Base-by-base conservation (phyloP, 37 sponge, comb jelly and placozoan species). In the Chondrosia reniformis region DNA sequence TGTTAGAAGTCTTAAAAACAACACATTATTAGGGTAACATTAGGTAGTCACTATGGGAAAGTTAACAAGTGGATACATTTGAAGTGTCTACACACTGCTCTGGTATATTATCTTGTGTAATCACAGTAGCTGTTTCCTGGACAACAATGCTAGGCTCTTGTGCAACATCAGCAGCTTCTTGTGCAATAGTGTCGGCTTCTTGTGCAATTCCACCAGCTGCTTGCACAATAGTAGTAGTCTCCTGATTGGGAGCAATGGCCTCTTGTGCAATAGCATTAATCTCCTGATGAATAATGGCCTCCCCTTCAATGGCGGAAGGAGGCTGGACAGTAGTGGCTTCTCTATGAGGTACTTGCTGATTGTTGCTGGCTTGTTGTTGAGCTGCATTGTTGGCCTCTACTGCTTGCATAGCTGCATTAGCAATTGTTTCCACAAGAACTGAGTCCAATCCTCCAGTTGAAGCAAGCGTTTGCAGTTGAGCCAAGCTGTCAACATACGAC, bases 401-500 rank as follows among this genome's bases (percentile, higher is more conserved):
- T 5, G 30, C 67, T 17, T 66, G 67, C 67, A 66, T 66, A 15
- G 84, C 88, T 17, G 81, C 78, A 59, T 72, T 84, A 67, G 65
- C 78, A 15, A 91, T 74, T 42, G 92, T 88, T 67, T 91, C 92
- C 43, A 81, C 84, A 38, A 91, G 80, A 49, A 86, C 88, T 0
- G 87, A 80, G 46, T 91, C 92, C 52, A 86, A 84, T 5, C 84
- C 80, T 41, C 81, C 75, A 36, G 81, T 67, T 19, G 87, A 79
- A 0, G 84, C 80, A 44, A 90, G 84, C 44, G 80, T 36, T 40
- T 66, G 67, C 7, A 66, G 67, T 6, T 80, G 77, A 21, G 82
- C 77, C 22, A 81, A 67, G 43, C 69, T 22, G 46, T 86, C 87
- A 12, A 80, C 77, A 19, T 80, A 62, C 44, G 81, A 81, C 52